Evolutionary conservation across 2,113 vertebrate species (phyloP), one percentile per base, ranked within the genome.

Genomic region (Mustela nigripes): DNA sequence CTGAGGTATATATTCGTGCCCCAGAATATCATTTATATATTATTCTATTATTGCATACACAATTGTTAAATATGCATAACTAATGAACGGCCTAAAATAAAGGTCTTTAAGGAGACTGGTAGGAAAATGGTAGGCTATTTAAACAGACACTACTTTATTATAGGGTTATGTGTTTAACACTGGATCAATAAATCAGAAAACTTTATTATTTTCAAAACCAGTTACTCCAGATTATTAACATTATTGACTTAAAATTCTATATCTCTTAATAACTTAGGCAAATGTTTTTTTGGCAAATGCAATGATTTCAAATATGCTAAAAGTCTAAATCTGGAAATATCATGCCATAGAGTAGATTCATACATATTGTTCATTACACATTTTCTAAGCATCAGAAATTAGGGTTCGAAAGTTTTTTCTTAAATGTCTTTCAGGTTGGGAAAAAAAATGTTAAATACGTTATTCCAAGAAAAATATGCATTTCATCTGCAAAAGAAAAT

Each of bases 401-500:
- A 62, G 31, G 58, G 24, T 76, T 87, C 56, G 0, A 31, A 58
- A 50, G 4, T 90, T 81, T 87, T 65, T 39, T 81, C 15, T 86
- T 62, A 85, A 74, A 86, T 63, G 2, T 58, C 36, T 53, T 84
- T 58, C 42, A 56, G 7, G 5, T 53, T 76, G 69, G 33, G 19
- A 91, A 91, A 71, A n/a, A 58, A 50, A 33, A 5, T 36, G 1
- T 31, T 26, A 71, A 58, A 8, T 58, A 71, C 7, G 16, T 80
- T 15, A 76, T 45, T 96, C 4, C 14, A 4, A 74, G 14, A 88
- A 18, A 94, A 14, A 88, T 63, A 39, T 45, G 11, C 94, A 12
- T 94, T 92, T 94, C 3, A 83, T 71, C 31, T 91, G 9, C 11
- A 87, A 83, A 48, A 84, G 50, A 63, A 95, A 91, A 73, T 11